phyloP scores from a whole-genome alignment of 1,140 invertebrate genomes.

The Lepidurus couesii region DNA sequence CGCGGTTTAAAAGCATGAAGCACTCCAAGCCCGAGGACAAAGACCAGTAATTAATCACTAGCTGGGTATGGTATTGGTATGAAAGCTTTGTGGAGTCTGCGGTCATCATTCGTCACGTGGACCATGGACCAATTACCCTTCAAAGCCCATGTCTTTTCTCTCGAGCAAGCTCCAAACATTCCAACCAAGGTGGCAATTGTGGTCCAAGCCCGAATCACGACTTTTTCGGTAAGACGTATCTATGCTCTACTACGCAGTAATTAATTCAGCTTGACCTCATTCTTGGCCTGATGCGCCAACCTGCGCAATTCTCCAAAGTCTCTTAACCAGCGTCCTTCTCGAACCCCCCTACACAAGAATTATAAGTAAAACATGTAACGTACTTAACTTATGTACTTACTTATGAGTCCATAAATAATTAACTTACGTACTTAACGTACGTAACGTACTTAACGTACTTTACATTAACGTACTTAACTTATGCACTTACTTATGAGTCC shows the following conservation, averaged over 20 bases:
- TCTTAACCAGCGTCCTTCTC: not conserved
- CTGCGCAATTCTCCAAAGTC: not conserved
- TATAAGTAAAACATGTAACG: too few species aligned
- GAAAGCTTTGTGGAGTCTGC: not conserved
- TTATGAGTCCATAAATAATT: too few species aligned
- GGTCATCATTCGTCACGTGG: constrained; percentile 17
- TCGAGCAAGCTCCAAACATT: too few species aligned
- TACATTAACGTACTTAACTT: too few species aligned
- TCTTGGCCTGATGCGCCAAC: not conserved
- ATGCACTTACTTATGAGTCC: too few species aligned
- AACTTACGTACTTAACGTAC: too few species aligned
- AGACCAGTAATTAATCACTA: constrained; percentile 11
- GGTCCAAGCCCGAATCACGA: not conserved
- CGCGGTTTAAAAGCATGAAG: not conserved
- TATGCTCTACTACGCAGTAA: not conserved
- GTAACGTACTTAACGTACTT: too few species aligned
- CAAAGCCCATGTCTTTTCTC: not conserved
- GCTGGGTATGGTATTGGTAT: not conserved
- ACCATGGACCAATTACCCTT: constrained; percentile 18
- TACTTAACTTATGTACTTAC: too few species aligned
- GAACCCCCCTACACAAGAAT: too few species aligned
- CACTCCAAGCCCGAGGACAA: not conserved
- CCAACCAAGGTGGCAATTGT: not conserved
- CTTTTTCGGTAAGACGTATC: constrained; percentile 9
- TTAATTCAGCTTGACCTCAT: constrained; percentile 22